Evolutionary conservation across 64 coral and sea anemone species (phyloP), one percentile per base, ranked within the genome.

Genomic region (Actinia equina): DNA sequence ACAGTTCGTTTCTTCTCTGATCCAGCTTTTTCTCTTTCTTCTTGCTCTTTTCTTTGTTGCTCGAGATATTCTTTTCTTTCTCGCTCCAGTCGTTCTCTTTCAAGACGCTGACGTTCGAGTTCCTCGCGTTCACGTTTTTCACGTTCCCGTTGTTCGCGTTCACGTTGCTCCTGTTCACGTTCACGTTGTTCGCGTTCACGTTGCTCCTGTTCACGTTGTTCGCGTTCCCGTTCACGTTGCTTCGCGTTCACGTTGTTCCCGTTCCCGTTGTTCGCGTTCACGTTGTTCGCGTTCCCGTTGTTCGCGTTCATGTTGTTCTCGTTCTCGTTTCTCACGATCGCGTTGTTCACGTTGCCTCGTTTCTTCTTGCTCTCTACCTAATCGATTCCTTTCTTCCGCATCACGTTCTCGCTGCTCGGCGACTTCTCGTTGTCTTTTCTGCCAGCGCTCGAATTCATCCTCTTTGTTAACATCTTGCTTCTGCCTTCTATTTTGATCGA

Each of bases 361-460:
- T 79, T 88, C 70, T 42, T 79, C 87, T 44, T 22, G 78, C 17
- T 22, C 43, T 65, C 62, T 65, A 7, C 20, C 45, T 87, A 42
- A 12, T 46, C 56, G 86, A 14, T 37, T 51, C 12, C 81, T 14
- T 8, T 74, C 69, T 41, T 74, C 69, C 37, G 69, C 64, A 0
- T 88, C 64, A 74, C 87, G 78, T 77, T 94, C 88, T 22, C 87
- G 85, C 54, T 93, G 84, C 62, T 87, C 90, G 0, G 89, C 89
- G n/a, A 82, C 17, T 85, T 88, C 86, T 26, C 79, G 58, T 67
- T 97, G 91, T 45, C 80, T 76, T 37, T 81, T 90, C 78, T 95
- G 90, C 90, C 90, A 89, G 2, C 87, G 91, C 27, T 83, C 71
- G 59, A 90, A 85, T 54, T 97, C 94, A 7, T 93, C 91, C 16